A percentile compares a stretch with the other conserved stretches of the same genome.
Conservation (phyloP, 2,888 invertebrate genomes). For the Carabus problematicus region DNA sequence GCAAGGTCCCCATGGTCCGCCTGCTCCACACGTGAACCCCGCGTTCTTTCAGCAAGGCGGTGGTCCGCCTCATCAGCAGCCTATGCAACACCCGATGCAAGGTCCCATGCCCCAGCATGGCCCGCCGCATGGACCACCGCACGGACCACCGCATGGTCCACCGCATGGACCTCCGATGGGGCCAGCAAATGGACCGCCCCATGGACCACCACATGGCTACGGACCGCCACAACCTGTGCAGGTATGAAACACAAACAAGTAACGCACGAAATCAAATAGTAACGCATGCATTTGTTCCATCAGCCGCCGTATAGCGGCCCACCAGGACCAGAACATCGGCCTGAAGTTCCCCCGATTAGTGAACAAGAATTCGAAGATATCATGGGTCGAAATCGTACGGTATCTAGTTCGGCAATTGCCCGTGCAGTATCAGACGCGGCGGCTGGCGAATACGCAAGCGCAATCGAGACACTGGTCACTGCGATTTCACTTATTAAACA, state of each 20-base stretch:
- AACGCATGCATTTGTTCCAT: not conserved
- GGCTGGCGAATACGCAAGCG: conserved; percentile 96
- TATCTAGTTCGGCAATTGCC: conserved; percentile 96
- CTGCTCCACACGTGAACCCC: conserved; percentile 95
- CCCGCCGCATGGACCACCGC: conserved; percentile 69
- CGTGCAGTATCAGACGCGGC: conserved; percentile 97
- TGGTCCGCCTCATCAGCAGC: conserved; percentile 62
- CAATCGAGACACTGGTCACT: conserved; percentile 97
- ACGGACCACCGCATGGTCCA: conserved; percentile 70
- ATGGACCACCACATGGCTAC: conserved; percentile 64
- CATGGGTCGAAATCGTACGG: conserved; percentile 95
- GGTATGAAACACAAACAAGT: not conserved
- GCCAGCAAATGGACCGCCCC: conserved; percentile 65
- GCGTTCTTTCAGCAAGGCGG: conserved; percentile 90
- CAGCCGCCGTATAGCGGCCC: conserved; percentile 68
- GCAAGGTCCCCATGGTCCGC: conserved; percentile 67
- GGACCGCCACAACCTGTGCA: conserved; percentile 60
- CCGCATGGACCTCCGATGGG: conserved; percentile 73
- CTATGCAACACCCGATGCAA: conserved; percentile 64
- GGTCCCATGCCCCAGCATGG: conserved; percentile 61
- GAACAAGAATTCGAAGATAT: conserved; percentile 99
- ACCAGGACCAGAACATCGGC: conserved; percentile 64
- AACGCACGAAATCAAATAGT: too few relatives aligned
- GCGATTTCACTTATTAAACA: conserved; percentile 98
- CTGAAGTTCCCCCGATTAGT: conserved; percentile 71